A percentile compares a stretch with the other conserved stretches of the same genome.
These are phyloP conservation scores for Zaprionus inermis DNA, from an alignment of 1,140 invertebrate genomes.

Conservation along the genomic window DNA sequence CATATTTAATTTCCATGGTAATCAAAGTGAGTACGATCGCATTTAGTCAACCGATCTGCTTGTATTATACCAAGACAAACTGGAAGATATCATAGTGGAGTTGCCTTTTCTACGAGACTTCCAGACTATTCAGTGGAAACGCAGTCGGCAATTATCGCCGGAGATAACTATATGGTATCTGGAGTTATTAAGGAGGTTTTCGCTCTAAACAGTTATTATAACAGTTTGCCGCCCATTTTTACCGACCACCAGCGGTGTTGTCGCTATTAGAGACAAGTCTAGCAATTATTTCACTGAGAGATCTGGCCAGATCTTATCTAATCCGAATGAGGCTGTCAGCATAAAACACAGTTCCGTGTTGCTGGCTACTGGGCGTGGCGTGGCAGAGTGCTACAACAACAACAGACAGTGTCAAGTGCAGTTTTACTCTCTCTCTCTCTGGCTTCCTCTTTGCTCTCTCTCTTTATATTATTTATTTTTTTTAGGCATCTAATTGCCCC, in stretches of 20 bases:
- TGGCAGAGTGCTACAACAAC: constrained; percentile 12
- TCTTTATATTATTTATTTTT: neutral
- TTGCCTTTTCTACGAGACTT: neutral
- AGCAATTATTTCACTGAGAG: constrained; percentile 8
- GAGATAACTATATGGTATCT: neutral
- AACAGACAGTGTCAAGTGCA: constrained; percentile 22
- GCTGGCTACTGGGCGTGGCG: constrained; percentile 52
- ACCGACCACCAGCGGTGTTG: constrained; percentile 15
- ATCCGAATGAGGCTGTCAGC: constrained; percentile 49
- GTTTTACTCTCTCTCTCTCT: neutral
- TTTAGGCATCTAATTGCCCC: constrained; percentile 56
- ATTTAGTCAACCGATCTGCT: no score
- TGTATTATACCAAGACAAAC: no score
- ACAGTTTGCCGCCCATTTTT: neutral
- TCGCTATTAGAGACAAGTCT: constrained; percentile 19
- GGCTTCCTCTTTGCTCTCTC: neutral
- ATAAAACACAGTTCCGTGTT: constrained; percentile 19
- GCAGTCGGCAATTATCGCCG: neutral
- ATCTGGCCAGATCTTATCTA: constrained; percentile 26
- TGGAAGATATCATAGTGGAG: no score
- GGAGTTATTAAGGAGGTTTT: neutral
- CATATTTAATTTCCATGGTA: no score
- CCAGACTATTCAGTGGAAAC: neutral
- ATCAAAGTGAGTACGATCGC: no score
- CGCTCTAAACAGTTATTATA: constrained; percentile 2